Conservation (phyloP, 2,797 vertebrate species). For the Dallia pectoralis region DNA sequence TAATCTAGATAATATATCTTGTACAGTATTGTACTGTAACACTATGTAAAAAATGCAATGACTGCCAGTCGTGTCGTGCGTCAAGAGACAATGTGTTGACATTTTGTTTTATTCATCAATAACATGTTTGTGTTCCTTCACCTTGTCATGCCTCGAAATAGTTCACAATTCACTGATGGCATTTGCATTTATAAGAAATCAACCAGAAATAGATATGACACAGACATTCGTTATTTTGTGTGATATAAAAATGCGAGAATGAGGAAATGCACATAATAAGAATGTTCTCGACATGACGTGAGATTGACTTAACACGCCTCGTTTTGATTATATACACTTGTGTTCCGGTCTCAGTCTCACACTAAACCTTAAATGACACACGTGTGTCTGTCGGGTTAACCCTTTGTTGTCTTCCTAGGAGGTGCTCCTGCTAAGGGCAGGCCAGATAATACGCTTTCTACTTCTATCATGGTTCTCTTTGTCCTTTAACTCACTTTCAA, state of each 20-base stretch:
- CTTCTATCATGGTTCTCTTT: constrained; percentile 14
- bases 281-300: background rate
- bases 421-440: background rate
- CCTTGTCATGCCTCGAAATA: constrained; percentile 46
- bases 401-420: constrained; percentile 11
- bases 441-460: background rate
- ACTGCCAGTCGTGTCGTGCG: constrained; percentile 22
- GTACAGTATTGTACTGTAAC: constrained; percentile 1
- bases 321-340: background rate
- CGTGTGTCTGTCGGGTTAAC: constrained; percentile 16
- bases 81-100: constrained; percentile 44
- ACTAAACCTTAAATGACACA: background rate
- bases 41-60: background rate
- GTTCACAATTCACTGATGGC: constrained; percentile 40
- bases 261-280: background rate
- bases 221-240: constrained; percentile 33
- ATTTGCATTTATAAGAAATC: constrained; percentile 44
- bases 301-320: background rate
- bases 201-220: constrained; percentile 47
- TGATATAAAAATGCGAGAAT: background rate
- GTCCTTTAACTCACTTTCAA: constrained; percentile 3
- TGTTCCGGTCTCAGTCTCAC: background rate
- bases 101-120: constrained; percentile 45
- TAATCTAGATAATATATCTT: no score
- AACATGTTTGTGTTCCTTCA: constrained; percentile 23